Evolutionary conservation across 2,113 vertebrate species (phyloP).

Genomic region (Lutjanus erythropterus): DNA sequence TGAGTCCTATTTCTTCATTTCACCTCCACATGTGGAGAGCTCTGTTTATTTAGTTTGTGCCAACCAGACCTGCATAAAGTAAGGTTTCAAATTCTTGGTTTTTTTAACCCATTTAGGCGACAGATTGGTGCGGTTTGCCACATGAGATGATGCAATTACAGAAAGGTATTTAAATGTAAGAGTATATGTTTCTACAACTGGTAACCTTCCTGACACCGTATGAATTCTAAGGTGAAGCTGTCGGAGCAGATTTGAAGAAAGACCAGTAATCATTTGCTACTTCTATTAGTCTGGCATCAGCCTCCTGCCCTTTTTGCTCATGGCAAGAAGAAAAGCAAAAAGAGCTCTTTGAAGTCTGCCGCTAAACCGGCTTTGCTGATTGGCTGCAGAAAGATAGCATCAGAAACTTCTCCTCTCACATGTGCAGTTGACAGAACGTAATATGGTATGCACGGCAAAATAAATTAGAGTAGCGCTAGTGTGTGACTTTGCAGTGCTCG

Average conservation of each 20-base stretch:
- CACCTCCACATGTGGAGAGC: constrained; percentile 18
- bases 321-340: neutral
- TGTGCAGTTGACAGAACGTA: neutral
- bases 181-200: constrained; percentile 15
- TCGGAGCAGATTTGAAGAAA: constrained; percentile 5
- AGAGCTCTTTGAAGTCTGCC: constrained; percentile 20
- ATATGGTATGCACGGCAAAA: neutral
- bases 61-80: constrained; percentile 26
- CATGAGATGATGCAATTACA: constrained; percentile 52
- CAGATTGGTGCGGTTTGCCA: constrained; percentile 60
- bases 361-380: neutral
- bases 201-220: constrained; percentile 5
- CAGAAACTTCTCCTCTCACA: neutral
- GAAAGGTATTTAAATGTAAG: constrained; percentile 32
- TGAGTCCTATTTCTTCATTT: constrained; percentile 44
- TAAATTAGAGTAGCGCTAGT: neutral
- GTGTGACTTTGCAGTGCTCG: neutral
- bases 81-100: constrained; percentile 25
- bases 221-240: neutral
- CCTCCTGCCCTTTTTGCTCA: neutral
- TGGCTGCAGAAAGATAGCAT: constrained; percentile 13
- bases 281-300: constrained; percentile 7
- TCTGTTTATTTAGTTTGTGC: constrained; percentile 63
- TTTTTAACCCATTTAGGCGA: constrained; percentile 49
- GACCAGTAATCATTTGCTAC: constrained; percentile 27